phyloP scores from a whole-genome alignment of 2,888 invertebrate species.

The Arrhopalites spinosus region DNA sequence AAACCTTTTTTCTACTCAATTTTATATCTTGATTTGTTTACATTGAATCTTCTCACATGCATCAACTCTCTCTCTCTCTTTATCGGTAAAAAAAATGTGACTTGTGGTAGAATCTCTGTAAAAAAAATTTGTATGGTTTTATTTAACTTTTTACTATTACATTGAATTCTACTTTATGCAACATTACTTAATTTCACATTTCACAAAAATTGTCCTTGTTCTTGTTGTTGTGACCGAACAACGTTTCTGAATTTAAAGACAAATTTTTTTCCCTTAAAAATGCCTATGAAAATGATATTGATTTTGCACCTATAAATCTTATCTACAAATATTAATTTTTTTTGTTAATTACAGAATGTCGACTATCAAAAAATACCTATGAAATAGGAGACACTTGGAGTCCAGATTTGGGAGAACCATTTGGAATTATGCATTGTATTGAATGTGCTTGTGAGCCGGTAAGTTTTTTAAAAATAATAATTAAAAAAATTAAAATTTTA shows the following conservation, averaged over 20 bases:
- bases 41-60: slow-evolving; percentile 14
- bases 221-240: no score
- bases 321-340: no score
- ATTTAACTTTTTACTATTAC: not conserved
- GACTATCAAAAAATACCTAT: slow-evolving; percentile 83
- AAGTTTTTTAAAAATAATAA: slow-evolving; percentile 64
- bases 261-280: no score
- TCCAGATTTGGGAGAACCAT: slow-evolving; percentile 89
- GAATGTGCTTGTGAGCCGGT: slow-evolving; percentile 93
- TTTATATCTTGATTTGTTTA: slow-evolving; percentile 7
- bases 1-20: slow-evolving; percentile 17
- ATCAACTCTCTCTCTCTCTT: not conserved
- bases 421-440: slow-evolving; percentile 93
- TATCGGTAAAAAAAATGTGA: no score
- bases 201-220: no score
- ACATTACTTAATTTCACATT: no score
- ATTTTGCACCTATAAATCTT: no score
- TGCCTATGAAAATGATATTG: no score
- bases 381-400: slow-evolving; percentile 91
- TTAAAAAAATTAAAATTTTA: not conserved
- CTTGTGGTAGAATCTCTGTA: no score
- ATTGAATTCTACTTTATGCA: not conserved
- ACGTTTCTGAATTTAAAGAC: no score
- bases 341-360: slow-evolving; percentile 72
- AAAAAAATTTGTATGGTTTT: not conserved